Base-by-base conservation (phyloP, 2,888 invertebrate genomes). In the Ormyrus rosae region DNA sequence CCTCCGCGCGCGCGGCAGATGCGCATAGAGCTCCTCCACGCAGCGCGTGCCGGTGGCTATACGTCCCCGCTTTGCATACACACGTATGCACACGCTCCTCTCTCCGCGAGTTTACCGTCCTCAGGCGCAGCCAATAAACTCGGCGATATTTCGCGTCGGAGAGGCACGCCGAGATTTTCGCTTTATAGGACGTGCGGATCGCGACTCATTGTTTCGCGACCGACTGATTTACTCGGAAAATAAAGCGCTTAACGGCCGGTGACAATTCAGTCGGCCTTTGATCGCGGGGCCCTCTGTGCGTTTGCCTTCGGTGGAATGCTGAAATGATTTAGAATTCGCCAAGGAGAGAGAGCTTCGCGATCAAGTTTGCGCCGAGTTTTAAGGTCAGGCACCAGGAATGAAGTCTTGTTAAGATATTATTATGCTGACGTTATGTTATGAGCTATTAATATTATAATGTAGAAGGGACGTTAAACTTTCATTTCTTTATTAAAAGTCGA, bases 101-200 rank as follows among this genome's bases (percentile, higher is more conserved):
- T 19, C 1, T 19, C 19, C 19, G 19, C 19, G 19, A 19, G 19
- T 19, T 19, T 19, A 19, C 19, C 2, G 19, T 19, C 19, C 19
- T 19, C 2, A 19, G 19, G 19, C 19, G 19, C 19, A 19, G 19
- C 55, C 80, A 75, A 80, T 80, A 80, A 80, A 80, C 75, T 75
- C 65, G 48, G 60, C n/a, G 65, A 75, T 75, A 80, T 75, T 80
- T 80, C 75, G 65, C 71, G 45, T 51, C 55, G 55, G 71, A 71
- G 53, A 8, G 10, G 10, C 46, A 55, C 46, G 13, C 9, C 46
- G 11, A 67, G 58, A 48, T 58, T 50, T 65, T 65, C n/a, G 50
- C 34, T 46, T 61, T 19, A 19, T 19, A 19, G 19, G 19, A 19
- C 9, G 50, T 11, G 11, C 0, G 34, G 46, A 51, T 74, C 56